Evolutionary conservation across 2,113 vertebrate genomes (phyloP).

Genomic region (Macrotis lagotis): DNA sequence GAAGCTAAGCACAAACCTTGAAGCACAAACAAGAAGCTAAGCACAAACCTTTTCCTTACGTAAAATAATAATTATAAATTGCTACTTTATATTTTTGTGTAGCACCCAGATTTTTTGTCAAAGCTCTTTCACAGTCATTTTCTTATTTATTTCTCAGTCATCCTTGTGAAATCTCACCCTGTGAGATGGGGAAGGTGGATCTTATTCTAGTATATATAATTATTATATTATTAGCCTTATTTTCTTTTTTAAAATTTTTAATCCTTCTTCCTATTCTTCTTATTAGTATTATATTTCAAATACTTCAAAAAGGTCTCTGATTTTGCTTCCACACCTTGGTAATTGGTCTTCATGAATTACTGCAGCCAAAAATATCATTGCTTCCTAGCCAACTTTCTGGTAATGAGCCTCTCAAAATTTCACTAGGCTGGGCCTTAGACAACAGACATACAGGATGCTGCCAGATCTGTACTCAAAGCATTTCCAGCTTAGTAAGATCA

Average conservation of each 20-base stretch:
- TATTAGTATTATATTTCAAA: neutral
- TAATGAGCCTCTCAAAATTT: neutral
- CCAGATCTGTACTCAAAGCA: neutral
- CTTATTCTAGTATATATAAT: too few relatives aligned
- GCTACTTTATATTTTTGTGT: neutral
- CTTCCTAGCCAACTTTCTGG: neutral
- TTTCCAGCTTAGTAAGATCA: neutral
- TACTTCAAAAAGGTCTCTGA: neutral
- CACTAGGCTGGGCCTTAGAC: neutral
- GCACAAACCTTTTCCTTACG: neutral
- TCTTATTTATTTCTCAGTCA: neutral
- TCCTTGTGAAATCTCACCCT: too few relatives aligned
- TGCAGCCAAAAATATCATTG: neutral
- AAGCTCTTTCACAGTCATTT: neutral
- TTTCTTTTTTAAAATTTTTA: neutral
- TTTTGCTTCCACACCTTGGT: neutral
- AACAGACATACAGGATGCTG: neutral
- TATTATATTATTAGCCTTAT: neutral
- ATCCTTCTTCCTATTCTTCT: neutral
- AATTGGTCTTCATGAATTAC: neutral
- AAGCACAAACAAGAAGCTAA: too few relatives aligned
- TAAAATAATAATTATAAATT: neutral
- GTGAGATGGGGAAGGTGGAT: neutral
- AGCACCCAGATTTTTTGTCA: slow-evolving; percentile 27
- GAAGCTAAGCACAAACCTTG: slow-evolving; percentile 1